Evolutionary conservation across 1,140 invertebrate genomes (phyloP), one percentile per base, ranked within the genome.

Genomic region (Drosophila sechellia): DNA sequence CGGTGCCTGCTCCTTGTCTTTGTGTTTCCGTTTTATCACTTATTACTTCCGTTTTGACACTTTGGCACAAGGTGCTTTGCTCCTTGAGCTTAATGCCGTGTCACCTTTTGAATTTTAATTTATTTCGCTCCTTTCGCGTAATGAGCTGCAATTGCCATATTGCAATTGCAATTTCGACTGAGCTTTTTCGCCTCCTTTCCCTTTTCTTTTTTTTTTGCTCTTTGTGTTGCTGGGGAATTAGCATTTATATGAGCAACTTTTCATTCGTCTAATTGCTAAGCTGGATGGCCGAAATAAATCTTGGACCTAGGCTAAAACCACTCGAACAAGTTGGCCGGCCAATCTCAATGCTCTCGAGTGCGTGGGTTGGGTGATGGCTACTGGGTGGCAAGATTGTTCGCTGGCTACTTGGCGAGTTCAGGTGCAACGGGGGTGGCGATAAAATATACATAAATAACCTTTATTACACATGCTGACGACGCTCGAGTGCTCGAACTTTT

Each of bases 401-500:
- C 27, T 11, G 42, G 42, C 17, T 20, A 20, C 31, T 8, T 13
- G 27, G 3, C 5, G 6, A 8, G 42, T 68, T 43, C 64, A 39
- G 17, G 77, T 37, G 37, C 40, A 42, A n/a, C 39, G 66, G 42
- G 45, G 55, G 61, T 20, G 68, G 54, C 70, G 83, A 77, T 89
- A 89, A 87, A 79, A 89, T 89, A 87, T 89, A 87, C 84, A 87
- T 87, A 89, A 87, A 87, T 87, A 87, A 89, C 84, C 84, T 87
- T 87, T 87, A 87, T 87, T 87, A 87, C 84, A 87, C 84, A 89
- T 87, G 84, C 84, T 78, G 74, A 70, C 84, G 81, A 79, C 73
- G 79, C 85, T 87, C 79, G 89, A 87, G 84, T 89, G 84, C 84
- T 84, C 68, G 64, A 87, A 87, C 84, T 87, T 87, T 87, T 89